Conservation (phyloP, 2,797 vertebrate species). For the Enteromius anoplus region DNA sequence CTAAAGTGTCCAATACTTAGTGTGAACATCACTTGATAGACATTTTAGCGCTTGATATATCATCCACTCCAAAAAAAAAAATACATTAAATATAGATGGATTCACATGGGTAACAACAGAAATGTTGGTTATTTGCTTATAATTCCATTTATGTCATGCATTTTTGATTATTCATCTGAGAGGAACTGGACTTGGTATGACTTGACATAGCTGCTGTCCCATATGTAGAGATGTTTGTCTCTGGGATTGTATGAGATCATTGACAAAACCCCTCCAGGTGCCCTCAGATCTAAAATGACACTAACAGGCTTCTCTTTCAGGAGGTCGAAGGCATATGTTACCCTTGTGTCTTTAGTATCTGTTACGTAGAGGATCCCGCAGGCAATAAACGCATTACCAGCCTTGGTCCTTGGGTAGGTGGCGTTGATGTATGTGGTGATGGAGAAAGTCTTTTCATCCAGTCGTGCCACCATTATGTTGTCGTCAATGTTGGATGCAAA, state of each 20-base stretch:
- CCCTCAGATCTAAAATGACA: conserved; percentile 84
- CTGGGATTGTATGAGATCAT: conserved; percentile 92
- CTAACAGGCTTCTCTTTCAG: conserved; percentile 83
- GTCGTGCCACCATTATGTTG: conserved; percentile 84
- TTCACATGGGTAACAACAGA: background rate
- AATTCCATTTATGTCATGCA: background rate
- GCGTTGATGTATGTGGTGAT: conserved; percentile 83
- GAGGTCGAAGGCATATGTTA: conserved; percentile 91
- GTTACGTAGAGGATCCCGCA: conserved; percentile 91
- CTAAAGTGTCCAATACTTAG: background rate
- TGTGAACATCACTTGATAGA: background rate
- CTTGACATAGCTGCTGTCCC: conserved; percentile 88
- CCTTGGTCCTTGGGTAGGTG: conserved; percentile 91
- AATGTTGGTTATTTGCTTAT: background rate
- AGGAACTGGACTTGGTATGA: conserved; percentile 84
- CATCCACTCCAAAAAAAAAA: conserved; percentile 14
- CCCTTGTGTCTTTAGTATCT: conserved; percentile 85
- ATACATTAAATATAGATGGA: background rate
- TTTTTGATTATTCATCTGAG: conserved; percentile 70
- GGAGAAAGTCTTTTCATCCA: conserved; percentile 87
- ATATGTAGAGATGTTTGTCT: conserved; percentile 86
- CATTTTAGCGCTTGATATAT: background rate
- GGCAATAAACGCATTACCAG: conserved; percentile 91
- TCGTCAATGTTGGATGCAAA: conserved; percentile 88
- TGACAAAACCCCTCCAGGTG: conserved; percentile 84